Evolutionary conservation across 2,113 vertebrate species (phyloP).

Genomic region (Dasyprocta punctata): DNA sequence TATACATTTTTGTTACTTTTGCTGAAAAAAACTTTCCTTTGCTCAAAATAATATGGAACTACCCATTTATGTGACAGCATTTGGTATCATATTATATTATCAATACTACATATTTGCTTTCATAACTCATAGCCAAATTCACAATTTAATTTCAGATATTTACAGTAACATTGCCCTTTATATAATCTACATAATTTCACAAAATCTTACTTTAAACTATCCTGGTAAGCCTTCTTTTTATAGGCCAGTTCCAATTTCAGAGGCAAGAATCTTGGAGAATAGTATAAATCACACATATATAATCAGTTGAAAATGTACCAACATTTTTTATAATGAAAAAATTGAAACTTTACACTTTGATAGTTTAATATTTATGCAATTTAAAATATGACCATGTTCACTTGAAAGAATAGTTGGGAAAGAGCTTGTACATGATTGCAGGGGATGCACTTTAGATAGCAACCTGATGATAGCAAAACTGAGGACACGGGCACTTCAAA

Average conservation of each 20-base stretch:
- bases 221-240: not conserved
- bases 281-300: not conserved
- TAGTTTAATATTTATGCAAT: not conserved
- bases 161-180: not conserved
- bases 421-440: not conserved
- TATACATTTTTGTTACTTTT: not conserved
- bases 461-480: not conserved
- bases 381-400: not conserved
- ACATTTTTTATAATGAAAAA: not conserved
- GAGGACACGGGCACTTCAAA: not conserved
- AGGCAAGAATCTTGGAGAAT: not conserved
- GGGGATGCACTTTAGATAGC: not conserved
- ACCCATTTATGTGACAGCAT: not conserved
- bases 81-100: not conserved
- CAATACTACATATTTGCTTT: not conserved
- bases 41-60: not conserved
- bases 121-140: not conserved
- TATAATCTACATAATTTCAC: not conserved
- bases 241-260: not conserved
- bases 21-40: not conserved
- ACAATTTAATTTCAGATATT: not conserved
- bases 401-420: not conserved
- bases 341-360: not conserved
- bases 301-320: not conserved
- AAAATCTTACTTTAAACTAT: not conserved